Conservation (phyloP, 2,888 invertebrate genomes). For the Epistrophella euchroma region DNA sequence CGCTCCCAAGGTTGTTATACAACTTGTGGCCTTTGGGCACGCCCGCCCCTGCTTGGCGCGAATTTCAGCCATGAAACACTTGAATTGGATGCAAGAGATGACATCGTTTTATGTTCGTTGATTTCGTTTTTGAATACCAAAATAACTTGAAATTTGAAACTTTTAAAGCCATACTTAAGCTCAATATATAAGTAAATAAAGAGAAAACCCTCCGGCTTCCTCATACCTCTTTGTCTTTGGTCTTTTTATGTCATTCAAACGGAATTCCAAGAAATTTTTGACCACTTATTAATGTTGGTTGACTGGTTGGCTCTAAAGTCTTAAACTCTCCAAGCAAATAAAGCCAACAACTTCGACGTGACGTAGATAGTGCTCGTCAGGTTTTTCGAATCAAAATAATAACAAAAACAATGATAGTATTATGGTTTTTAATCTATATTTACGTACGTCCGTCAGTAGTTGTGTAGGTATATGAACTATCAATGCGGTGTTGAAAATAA, state of each 20-base stretch:
- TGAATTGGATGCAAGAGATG: conserved; percentile 8
- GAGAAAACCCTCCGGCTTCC: neutral
- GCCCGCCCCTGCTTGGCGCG: conserved; percentile 1
- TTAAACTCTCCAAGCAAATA: conserved; percentile 17
- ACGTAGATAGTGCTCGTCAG: conserved; percentile 51
- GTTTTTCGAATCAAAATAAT: conserved; percentile 31
- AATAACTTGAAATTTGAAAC: neutral
- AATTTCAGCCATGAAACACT: conserved; percentile 25
- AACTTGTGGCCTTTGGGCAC: conserved; percentile 45
- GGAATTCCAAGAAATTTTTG: conserved; percentile 27
- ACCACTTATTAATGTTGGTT: conserved; percentile 9
- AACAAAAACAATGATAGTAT: conserved; percentile 26
- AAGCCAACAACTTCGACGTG: conserved; percentile 43
- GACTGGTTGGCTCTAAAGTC: neutral
- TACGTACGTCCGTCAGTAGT: conserved; percentile 5
- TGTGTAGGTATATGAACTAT: no score
- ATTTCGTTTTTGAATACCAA: neutral
- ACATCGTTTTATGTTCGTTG: neutral
- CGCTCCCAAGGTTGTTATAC: conserved; percentile 51
- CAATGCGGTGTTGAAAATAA: neutral
- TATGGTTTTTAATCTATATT: conserved; percentile 36
- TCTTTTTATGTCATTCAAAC: neutral
- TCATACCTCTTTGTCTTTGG: neutral
- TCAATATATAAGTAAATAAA: no score
- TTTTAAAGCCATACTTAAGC: neutral